Conservation (phyloP, 92 coral and sea anemone genomes). For the Virgularia gustaviana region DNA sequence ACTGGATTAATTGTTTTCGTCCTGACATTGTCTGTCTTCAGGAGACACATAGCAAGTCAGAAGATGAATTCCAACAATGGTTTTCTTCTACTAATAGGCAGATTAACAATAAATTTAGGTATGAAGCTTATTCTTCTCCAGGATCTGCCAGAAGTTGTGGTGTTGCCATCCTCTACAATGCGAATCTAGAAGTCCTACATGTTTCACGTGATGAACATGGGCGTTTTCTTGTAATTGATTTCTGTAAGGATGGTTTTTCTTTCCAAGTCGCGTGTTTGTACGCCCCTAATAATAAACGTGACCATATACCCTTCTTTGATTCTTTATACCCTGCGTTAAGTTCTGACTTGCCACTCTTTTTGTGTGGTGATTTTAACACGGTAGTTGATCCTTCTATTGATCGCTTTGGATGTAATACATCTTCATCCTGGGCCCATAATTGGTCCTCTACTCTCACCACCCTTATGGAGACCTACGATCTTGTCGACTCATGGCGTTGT, state of each 20-base stretch:
- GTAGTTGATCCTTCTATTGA: neutral
- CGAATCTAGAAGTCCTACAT: neutral
- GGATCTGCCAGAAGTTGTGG: slow-evolving; percentile 3
- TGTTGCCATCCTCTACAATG: neutral
- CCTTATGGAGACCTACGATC: neutral
- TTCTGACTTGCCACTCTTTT: neutral
- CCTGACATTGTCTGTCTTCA: slow-evolving; percentile 18
- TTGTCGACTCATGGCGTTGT: slow-evolving; percentile 36
- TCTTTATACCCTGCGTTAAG: neutral
- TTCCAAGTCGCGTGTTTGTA: slow-evolving; percentile 1
- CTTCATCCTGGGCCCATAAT: slow-evolving; percentile 16
- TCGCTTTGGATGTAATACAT: neutral
- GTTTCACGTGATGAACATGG: neutral
- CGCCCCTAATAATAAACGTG: slow-evolving; percentile 5
- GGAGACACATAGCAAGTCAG: slow-evolving; percentile 3
- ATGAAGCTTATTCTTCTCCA: neutral
- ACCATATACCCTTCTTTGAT: slow-evolving; percentile 12
- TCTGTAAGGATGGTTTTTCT: neutral
- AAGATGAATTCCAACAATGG: slow-evolving; percentile 12
- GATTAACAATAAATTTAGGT: neutral
- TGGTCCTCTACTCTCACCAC: neutral
- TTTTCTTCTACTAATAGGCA: neutral
- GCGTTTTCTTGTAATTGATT: slow-evolving; percentile 16
- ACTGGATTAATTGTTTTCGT: slow-evolving; percentile 7
- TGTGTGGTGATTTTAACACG: neutral